Evolutionary conservation across 2,888 invertebrate genomes (phyloP), one percentile per base, ranked within the genome.

Genomic region (Drosophila mayaguana): DNA sequence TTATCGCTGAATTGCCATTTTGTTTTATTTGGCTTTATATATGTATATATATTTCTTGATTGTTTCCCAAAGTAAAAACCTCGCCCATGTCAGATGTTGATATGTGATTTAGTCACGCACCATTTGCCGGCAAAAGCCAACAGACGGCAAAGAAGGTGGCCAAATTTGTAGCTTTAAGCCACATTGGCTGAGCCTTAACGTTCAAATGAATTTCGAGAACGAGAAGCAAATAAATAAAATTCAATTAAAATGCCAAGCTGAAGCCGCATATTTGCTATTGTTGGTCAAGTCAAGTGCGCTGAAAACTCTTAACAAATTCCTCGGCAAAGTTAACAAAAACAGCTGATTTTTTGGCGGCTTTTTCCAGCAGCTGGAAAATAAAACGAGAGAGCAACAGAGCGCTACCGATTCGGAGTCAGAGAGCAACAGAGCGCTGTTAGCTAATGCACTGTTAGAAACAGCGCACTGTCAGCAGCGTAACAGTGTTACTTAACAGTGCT

Each of bases 81-180:
- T 67, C 65, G 77, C 74, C 77, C 70, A 81, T 32, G 53, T 36
- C 62, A 60, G 53, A 46, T 32, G 48, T 42, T 61, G 64, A 86
- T 83, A 80, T 73, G 68, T 75, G 81, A 74, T 83, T 88, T 73
- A 75, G 60, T 69, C 81, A 83, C 89, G 89, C 89, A 86, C 81
- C 67, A 88, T 86, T 88, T 83, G 75, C 59, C 32, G 48, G 61
- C 72, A 56, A 42, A 54, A 38, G 56, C 40, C 38, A 71, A 66
- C 48, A 55, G 9, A 48, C n/a, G 28, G 5, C 3, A 32, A 18
- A 25, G 59, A 18, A n/a, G 6, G 11, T n/a, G 36, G 22, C 18
- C 14, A 61, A 64, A 67, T 67, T 60, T 77, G 72, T 78, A 2
- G 73, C 48, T 40, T 40, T 14, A 11, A 6, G 9, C 48, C 22